Conservation (phyloP, 2,113 vertebrate species). For the Ceuthmochares aereus region DNA sequence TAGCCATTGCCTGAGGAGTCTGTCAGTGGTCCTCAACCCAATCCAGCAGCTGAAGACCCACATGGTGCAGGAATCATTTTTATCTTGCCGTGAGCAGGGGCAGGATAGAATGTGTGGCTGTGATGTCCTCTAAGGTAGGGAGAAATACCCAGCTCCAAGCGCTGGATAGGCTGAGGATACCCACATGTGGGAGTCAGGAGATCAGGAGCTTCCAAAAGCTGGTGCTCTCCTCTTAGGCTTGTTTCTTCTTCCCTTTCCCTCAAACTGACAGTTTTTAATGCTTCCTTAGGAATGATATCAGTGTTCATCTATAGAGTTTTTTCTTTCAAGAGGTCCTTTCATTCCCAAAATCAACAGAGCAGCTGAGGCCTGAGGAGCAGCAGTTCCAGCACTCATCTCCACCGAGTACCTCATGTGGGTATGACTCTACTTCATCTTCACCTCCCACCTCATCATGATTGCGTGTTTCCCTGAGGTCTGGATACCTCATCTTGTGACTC, state of each 20-base stretch:
- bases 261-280: neutral
- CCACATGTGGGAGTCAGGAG: neutral
- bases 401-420: neutral
- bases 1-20: neutral
- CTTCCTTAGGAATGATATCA: neutral
- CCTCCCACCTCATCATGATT: neutral
- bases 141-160: neutral
- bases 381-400: neutral
- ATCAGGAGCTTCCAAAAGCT: neutral
- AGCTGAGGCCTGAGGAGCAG: neutral
- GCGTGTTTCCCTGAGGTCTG: neutral
- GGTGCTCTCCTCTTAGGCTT: neutral
- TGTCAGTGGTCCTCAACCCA: neutral
- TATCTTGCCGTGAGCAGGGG: neutral
- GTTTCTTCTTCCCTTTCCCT: neutral
- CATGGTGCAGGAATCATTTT: neutral
- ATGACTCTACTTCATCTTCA: neutral
- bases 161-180: neutral
- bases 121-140: neutral
- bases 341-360: neutral
- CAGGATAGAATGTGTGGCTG: neutral
- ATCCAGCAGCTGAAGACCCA: neutral
- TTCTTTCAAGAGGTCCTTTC: neutral
- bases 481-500: neutral
- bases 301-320: neutral